These are phyloP conservation scores for Calosoma granatense DNA, from an alignment of 1,140 invertebrate species.

Conservation along the genomic window DNA sequence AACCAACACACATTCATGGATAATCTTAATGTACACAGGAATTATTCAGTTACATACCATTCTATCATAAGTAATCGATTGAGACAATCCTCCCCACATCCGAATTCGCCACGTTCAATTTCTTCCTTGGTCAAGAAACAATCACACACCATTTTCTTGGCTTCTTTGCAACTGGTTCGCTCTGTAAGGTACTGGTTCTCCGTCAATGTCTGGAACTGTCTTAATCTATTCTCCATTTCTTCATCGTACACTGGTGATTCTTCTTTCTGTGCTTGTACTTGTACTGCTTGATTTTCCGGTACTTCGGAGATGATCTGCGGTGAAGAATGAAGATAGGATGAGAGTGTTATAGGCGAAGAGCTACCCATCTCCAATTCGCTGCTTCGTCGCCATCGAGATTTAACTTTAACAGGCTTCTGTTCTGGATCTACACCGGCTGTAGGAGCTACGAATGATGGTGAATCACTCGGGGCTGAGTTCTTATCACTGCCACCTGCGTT, in stretches of 20 bases:
- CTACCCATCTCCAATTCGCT: constrained; percentile 71
- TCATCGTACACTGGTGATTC: constrained; percentile 29
- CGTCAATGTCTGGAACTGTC: constrained; percentile 66
- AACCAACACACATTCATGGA: constrained; percentile 33
- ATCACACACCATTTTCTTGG: constrained; percentile 90
- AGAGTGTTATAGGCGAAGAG: constrained; percentile 30
- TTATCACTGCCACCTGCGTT: constrained; percentile 22
- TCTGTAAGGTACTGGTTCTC: constrained; percentile 81
- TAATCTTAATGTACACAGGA: neutral
- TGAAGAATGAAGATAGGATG: neutral
- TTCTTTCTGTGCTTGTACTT: constrained; percentile 11
- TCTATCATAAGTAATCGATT: constrained; percentile 97
- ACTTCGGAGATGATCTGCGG: constrained; percentile 15
- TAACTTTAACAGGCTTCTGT: constrained; percentile 71
- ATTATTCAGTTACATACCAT: constrained; percentile 55
- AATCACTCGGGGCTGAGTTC: constrained; percentile 18
- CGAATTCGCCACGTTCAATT: constrained; percentile 65
- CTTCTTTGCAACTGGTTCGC: constrained; percentile 73
- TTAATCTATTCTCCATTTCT: constrained; percentile 61
- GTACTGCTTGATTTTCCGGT: neutral
- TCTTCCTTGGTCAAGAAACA: constrained; percentile 87
- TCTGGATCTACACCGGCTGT: constrained; percentile 34
- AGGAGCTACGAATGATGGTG: constrained; percentile 36
- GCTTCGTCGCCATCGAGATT: constrained; percentile 71
- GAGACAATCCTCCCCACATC: constrained; percentile 92